Percentiles rank a stretch among this genome's conserved stretches.
These are phyloP conservation scores for Galaxias olidus DNA, from an alignment of 2,797 vertebrate species.

Conservation along the genomic window DNA sequence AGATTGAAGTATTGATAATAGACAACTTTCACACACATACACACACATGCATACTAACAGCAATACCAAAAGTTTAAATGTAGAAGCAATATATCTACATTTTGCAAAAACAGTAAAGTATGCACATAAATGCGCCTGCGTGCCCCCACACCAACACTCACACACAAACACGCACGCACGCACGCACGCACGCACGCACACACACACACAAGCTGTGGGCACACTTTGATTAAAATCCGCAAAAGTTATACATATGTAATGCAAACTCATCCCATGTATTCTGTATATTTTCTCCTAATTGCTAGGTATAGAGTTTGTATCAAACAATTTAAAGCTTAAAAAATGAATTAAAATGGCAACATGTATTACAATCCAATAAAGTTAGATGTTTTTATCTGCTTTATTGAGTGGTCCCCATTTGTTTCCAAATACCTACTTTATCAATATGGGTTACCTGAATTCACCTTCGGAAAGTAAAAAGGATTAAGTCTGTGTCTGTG, in stretches of 20 bases:
- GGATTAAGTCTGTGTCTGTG: slow-evolving; percentile 47
- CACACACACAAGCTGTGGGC: not conserved
- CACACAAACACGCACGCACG: not conserved
- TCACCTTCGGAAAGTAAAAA: slow-evolving; percentile 29
- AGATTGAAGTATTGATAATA: too few species aligned
- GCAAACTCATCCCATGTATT: slow-evolving; percentile 39
- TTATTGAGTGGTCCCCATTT: slow-evolving; percentile 65
- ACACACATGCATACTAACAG: not conserved
- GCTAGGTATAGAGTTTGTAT: slow-evolving; percentile 58
- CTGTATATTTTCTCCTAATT: slow-evolving; percentile 40
- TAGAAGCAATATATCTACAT: too few species aligned
- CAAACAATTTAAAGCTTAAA: slow-evolving; percentile 56
- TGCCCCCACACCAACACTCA: not conserved
- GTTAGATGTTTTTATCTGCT: slow-evolving; percentile 73
- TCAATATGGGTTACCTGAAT: slow-evolving; percentile 39
- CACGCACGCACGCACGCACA: not conserved
- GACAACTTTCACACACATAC: too few species aligned
- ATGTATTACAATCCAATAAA: slow-evolving; percentile 70
- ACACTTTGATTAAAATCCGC: not conserved
- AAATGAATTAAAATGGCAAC: slow-evolving; percentile 38
- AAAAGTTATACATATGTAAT: slow-evolving; percentile 31
- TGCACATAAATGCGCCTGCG: not conserved
- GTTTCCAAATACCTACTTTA: slow-evolving; percentile 31
- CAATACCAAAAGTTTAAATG: too few species aligned
- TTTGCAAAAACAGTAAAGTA: not conserved